Evolutionary conservation across 2,113 vertebrate genomes (phyloP).

Genomic region (Alosa alosa): DNA sequence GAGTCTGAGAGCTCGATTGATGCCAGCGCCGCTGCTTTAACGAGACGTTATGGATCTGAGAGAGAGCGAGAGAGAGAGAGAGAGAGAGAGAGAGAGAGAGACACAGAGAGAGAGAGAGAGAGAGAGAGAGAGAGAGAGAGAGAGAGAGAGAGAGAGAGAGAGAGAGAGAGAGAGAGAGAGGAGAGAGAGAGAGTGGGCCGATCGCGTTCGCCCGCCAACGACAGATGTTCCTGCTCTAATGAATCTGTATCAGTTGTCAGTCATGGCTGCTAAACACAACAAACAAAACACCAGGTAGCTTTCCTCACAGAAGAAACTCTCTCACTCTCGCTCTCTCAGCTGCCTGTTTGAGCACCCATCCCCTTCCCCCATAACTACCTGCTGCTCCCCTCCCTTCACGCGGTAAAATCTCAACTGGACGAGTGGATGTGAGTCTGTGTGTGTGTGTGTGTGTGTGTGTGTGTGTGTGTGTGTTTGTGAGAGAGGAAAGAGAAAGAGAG

Average conservation of each 20-base stretch:
- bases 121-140: background rate
- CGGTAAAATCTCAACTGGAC: background rate
- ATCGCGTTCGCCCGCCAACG: background rate
- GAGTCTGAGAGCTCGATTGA: background rate
- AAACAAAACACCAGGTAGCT: slow-evolving; percentile 10
- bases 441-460: slow-evolving; percentile 11
- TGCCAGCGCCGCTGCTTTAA: background rate
- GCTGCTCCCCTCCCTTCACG: background rate
- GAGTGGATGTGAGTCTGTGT: background rate
- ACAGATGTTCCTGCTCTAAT: slow-evolving; percentile 11
- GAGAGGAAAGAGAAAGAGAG: too few relatives aligned
- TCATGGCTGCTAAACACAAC: background rate
- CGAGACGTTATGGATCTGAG: slow-evolving; percentile 13
- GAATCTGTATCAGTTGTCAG: slow-evolving; percentile 8
- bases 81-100: background rate
- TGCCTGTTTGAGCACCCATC: background rate
- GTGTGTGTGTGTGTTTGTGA: slow-evolving; percentile 18
- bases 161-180: background rate
- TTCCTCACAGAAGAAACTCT: background rate
- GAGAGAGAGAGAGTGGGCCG: background rate
- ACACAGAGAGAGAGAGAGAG: background rate
- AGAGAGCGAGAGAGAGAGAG: background rate
- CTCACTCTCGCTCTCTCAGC: background rate
- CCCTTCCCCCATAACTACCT: background rate
- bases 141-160: background rate